Evolutionary conservation across 2,888 invertebrate genomes (phyloP), one percentile per base, ranked within the genome.

Genomic region (Idaea biselata): DNA sequence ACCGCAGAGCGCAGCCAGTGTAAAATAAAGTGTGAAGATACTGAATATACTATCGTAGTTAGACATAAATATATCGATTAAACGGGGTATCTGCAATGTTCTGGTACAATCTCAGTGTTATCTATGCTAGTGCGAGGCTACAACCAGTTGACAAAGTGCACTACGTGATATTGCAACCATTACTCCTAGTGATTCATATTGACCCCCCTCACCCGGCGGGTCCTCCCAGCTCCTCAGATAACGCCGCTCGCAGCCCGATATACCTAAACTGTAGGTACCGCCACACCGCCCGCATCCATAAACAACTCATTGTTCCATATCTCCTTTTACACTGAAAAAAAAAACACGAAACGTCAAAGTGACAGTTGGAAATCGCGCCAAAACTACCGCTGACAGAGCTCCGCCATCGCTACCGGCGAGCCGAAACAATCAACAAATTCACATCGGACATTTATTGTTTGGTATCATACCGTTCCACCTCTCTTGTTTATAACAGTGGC

Each of bases 131-230:
- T 83, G 84, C 84, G 87, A 87, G 84, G 86, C 89, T 87, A 88
- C 89, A 90, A 87, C 82, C 88, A 86, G 90, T 89, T 92, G 92
- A 92, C 91, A 91, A 92, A 92, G 89, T 92, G 90, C 91, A 89
- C 86, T 92, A 91, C 92, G 92, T 91, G 91, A 90, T 91, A 92
- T 91, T 91, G 89, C 88, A 86, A 87, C 91, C 91, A 91, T 91
- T 91, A 91, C 89, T 91, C 89, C 86, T 82, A 71, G 91, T 91
- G 91, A 92, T 92, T 91, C 91, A 91, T 91, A 89, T 89, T 89
- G 82, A 75, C 82, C 82, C 83, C 83, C 84, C 83, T 78, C 75
- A 63, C 75, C 73, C 78, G 73, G 75, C 73, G 69, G 66, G 18
- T 56, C 75, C 78, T 80, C 80, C 77, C 76, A 75, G 77, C 79